Evolutionary conservation across 92 coral and sea anemone species (phyloP), one percentile per base, ranked within the genome.

Genomic region (Heteractis magnifica): DNA sequence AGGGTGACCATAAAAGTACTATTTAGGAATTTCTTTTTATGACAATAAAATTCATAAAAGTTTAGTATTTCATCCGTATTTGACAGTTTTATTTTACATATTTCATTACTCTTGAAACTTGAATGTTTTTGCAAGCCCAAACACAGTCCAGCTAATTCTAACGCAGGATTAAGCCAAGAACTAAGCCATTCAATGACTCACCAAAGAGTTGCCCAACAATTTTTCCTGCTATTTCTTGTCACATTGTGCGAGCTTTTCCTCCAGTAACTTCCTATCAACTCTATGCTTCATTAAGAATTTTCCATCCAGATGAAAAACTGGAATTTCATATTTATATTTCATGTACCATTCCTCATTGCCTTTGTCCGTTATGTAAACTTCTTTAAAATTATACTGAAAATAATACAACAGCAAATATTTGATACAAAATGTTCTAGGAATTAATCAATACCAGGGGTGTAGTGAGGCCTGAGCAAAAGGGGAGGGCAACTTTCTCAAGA

Each of bases 281-380:
- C 86, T 83, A 78, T 97, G 98, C 73, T 93, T 84, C 99, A 97
- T 97, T 21, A 97, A 83, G 71, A 92, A 97, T 14, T 87, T 48
- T 49, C 97, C 98, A 82, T 94, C 89, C 50, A 97, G 80, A 73
- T 97, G 98, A 80, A 97, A 97, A 34, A 94, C 99, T 15, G 99
- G 99, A 73, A 97, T 97, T 56, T 97, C 98, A 86, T 94, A 89
- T 84, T 87, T 90, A 75, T 96, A 96, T 83, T 90, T 91, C 75
- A 90, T 89, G 79, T 83, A 96, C 99, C 99, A 96, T 56, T 80
- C 64, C 80, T 94, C 94, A 90, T 96, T 94, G 73, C 91, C 92
- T 78, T 90, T 83, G 68, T 78, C 91, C 21, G 96, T 92, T 44
- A 96, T 96, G 76, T 94, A 95, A 56, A 96, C 97, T 71, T 96